Base-by-base conservation (phyloP, 2,113 vertebrate species). In the Psittacara wagleri region DNA sequence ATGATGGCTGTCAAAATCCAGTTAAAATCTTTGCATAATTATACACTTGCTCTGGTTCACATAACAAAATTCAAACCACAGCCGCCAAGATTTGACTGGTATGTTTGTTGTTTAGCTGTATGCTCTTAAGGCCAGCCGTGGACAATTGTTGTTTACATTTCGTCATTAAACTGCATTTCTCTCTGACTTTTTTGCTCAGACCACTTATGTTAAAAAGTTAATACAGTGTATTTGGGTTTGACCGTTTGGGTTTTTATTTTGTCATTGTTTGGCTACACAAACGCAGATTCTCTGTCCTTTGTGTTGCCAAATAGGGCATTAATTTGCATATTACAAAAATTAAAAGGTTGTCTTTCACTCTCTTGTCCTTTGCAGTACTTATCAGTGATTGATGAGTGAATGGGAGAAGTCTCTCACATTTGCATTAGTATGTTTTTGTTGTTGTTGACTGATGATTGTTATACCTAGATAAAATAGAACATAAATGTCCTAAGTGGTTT, bases 1-100 rank as follows among this genome's bases (percentile, higher is more conserved):
- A 9, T 18, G 73, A 77, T 5, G 19, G 62, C 43, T 82, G 55
- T 87, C 83, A 92, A 95, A 96, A 94, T 86, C 76, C 80, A 91
- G 14, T 95, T 94, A 93, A 91, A 92, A 84, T 90, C 76, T 93
- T 92, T 86, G 80, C 86, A 76, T 95, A 88, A 90, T 92, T 90
- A 84, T 68, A 44, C 73, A 10, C 52, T 69, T 72, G 92, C 68
- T 93, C 57, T 92, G 66, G 73, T 90, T 94, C 74, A 39, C 5
- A 3, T 79, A 91, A 86, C 41, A 91, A 67, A 93, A 88, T 95
- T 91, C 57, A 87, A 88, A 59, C 69, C n/a, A 33, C 88, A 89
- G 69, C 6, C 0, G 1, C 77, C 70, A 83, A 72, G 86, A 76
- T 82, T 73, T 73, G 83, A 63, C 54, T 79, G 54, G 75, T 91